These are phyloP conservation scores for Emys orbicularis DNA, from an alignment of 2,797 vertebrate genomes.

Conservation along the genomic window DNA sequence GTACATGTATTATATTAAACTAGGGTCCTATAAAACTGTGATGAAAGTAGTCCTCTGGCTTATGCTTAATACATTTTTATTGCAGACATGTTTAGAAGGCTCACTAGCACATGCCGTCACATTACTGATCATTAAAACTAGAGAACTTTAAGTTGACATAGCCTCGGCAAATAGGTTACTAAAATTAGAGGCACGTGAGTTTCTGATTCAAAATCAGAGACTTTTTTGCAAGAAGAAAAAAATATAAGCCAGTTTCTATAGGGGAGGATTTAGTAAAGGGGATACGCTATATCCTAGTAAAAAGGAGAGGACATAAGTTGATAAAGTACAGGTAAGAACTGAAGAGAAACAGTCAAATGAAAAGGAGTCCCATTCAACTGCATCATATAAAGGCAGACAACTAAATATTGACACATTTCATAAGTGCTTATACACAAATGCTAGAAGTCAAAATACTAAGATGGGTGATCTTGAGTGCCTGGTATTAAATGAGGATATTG, in stretches of 20 bases:
- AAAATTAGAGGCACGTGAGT: not conserved
- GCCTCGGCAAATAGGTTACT: not conserved
- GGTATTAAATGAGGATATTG: no score
- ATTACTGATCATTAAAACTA: not conserved
- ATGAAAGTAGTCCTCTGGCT: not conserved
- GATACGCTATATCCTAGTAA: not conserved
- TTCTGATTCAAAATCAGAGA: not conserved
- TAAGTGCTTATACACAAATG: not conserved
- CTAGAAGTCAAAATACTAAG: no score
- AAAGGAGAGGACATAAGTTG: not conserved
- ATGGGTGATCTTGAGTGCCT: no score
- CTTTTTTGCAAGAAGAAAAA: not conserved
- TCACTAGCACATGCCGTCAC: slow-evolving; percentile 6
- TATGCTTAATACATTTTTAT: not conserved
- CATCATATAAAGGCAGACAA: not conserved
- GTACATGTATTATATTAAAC: not conserved
- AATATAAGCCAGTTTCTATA: not conserved
- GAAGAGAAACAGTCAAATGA: not conserved
- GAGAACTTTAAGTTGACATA: not conserved
- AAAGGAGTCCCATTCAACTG: not conserved
- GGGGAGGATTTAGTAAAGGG: not conserved
- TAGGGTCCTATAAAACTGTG: not conserved
- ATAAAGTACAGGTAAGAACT: not conserved
- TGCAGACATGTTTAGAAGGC: slow-evolving; percentile 11
- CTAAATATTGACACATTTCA: not conserved